Base-by-base conservation (phyloP, 1,140 invertebrate species). In the Drosophila pallidifrons region DNA sequence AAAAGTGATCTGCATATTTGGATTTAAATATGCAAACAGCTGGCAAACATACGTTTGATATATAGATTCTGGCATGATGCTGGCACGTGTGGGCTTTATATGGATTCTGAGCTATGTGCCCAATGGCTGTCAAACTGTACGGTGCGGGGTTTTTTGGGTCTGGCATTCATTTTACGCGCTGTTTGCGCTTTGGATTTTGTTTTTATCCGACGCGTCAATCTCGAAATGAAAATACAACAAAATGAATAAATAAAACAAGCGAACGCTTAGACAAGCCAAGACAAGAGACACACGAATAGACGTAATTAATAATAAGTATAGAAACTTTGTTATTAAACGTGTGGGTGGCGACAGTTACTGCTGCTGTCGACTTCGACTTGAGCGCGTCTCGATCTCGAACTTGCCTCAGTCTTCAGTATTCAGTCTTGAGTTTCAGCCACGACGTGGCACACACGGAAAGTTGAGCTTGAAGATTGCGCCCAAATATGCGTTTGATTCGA, bases 161-260 rank as follows among this genome's bases (percentile, higher is more conserved):
- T 66, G 69, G 25, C 35, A 66, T 49, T 68, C 20, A 74, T 68
- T 68, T 74, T 74, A 74, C 71, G 71, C 64, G 64, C 71, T 54
- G 58, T 68, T 46, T 75, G 68, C 61, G 54, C 49, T 75, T 64
- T 65, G 55, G 64, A 55, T 64, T 61, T 68, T 60, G 25, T 61
- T 65, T 77, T 80, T 83, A 86, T 86, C 75, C 75, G 71, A 63
- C 70, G 75, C 82, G 79, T 86, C 82, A 86, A 86, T 86, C 82
- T 81, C 58, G 30, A 72, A 58, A 67, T 69, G 66, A 67, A 55
- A 66, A 45, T 38, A 63, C 43, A 59, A 68, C 20, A 59, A 51
- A 54, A 35, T 15, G 51, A 52, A 52, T 35, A 54, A 54, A 54
- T 54, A 54, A 54, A 41, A 55, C 51, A 54, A 52, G 6, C 25